These are phyloP conservation scores for Drosophila nigritarsus DNA, from an alignment of 2,888 invertebrate species.

Conservation along the genomic window DNA sequence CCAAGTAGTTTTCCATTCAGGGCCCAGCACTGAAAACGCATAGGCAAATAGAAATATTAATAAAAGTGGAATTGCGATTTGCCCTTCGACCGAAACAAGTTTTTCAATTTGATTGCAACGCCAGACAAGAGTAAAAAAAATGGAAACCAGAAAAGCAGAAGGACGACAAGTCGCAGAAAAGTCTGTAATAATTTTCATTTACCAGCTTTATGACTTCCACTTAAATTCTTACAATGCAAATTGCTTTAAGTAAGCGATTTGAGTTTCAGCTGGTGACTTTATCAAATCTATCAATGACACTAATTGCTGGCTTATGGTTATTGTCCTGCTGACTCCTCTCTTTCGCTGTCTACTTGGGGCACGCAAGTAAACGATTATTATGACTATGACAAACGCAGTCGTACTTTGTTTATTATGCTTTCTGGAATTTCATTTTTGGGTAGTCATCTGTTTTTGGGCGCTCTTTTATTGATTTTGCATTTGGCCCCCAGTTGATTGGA, in stretches of 20 bases:
- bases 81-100: conserved; percentile 51
- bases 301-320: conserved; percentile 73
- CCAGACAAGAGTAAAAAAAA: conserved; percentile 22
- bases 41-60: conserved; percentile 79
- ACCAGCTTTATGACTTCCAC: conserved; percentile 17
- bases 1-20: conserved; percentile 64
- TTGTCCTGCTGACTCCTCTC: conserved; percentile 12
- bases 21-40: conserved; percentile 40
- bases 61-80: conserved; percentile 75
- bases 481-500: conserved; percentile 14
- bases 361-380: conserved; percentile 72
- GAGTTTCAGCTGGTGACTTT: conserved; percentile 32
- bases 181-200: conserved; percentile 30
- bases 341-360: conserved; percentile 17
- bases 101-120: conserved; percentile 61
- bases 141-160: conserved; percentile 23
- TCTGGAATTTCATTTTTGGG: conserved; percentile 24
- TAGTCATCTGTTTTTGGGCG: not conserved
- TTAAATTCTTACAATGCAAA: conserved; percentile 48
- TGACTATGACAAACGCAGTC: conserved; percentile 31
- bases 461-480: conserved; percentile 56
- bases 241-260: conserved; percentile 33
- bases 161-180: conserved; percentile 18
- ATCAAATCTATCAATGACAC: conserved; percentile 67
- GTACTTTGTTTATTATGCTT: conserved; percentile 24